A percentile compares a stretch with the other conserved stretches of the same genome.
phyloP scores from a whole-genome alignment of 64 coral and sea anemone genomes.

The Actinia equina region DNA sequence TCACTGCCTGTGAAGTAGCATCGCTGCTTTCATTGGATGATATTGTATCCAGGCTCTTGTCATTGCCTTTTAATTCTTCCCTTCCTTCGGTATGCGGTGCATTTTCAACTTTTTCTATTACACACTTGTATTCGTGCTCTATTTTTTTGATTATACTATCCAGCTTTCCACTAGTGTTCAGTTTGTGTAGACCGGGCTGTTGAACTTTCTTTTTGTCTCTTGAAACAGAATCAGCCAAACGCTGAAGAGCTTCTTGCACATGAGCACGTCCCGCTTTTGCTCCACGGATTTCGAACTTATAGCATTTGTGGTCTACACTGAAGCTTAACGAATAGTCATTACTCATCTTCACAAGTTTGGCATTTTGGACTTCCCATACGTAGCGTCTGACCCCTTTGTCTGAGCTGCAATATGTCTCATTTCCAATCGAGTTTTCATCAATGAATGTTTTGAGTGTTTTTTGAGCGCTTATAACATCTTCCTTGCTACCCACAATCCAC shows the following conservation, averaged over 20 bases:
- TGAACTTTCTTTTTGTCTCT: background rate
- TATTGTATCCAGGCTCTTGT: background rate
- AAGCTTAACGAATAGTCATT: constrained; percentile 11
- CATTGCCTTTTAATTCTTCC: background rate
- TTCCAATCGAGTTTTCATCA: background rate
- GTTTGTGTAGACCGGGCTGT: constrained; percentile 28
- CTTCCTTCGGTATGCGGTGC: background rate
- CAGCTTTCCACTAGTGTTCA: constrained; percentile 12
- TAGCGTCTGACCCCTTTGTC: constrained; percentile 12
- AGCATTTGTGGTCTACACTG: background rate
- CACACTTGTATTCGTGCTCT: constrained; percentile 19
- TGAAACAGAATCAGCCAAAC: background rate
- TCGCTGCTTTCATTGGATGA: background rate
- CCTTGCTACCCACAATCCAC: background rate
- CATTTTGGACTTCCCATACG: constrained; percentile 10
- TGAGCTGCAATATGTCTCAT: background rate
- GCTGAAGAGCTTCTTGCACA: background rate
- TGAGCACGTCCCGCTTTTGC: background rate
- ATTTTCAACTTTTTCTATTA: background rate
- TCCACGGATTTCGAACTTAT: constrained; percentile 36
- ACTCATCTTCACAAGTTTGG: constrained; percentile 13
- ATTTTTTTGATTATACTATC: background rate
- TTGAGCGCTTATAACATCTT: background rate
- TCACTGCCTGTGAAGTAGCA: background rate
- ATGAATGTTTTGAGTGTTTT: background rate